These are phyloP conservation scores for Sitobion miscanthi DNA, from an alignment of 1,140 invertebrate species.

Conservation along the genomic window DNA sequence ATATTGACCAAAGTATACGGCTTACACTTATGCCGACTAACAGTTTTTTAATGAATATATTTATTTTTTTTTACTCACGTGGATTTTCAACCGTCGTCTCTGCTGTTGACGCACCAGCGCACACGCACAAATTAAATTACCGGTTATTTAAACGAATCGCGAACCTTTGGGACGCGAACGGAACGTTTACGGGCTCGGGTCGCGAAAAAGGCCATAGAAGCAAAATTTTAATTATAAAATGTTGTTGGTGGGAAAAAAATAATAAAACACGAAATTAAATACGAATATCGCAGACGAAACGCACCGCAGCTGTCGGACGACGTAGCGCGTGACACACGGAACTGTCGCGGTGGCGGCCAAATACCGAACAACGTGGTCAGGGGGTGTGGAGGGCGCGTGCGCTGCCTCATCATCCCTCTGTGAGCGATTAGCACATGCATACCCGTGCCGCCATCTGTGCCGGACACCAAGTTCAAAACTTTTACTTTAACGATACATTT, in stretches of 20 bases:
- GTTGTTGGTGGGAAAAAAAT: not conserved
- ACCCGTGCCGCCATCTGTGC: not conserved
- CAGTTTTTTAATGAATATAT: not conserved
- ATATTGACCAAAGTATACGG: not conserved
- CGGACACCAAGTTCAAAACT: not conserved
- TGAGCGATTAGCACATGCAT: no score
- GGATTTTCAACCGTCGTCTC: not conserved
- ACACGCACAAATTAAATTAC: not conserved
- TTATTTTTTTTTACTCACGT: not conserved
- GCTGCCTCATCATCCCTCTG: not conserved
- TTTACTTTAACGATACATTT: not conserved
- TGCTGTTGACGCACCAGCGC: not conserved
- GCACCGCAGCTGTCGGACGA: not conserved
- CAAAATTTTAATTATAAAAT: not conserved
- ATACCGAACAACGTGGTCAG: slow-evolving; percentile 30
- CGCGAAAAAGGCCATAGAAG: not conserved
- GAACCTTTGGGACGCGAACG: not conserved
- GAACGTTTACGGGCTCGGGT: not conserved
- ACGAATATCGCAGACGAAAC: not conserved
- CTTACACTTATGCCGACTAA: not conserved
- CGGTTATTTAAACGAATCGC: not conserved
- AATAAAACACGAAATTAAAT: not conserved
- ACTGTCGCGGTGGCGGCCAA: not conserved
- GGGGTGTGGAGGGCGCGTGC: slow-evolving; percentile 20
- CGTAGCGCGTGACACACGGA: slow-evolving; percentile 35